Base-by-base conservation (phyloP, 2,113 vertebrate species). In the Alaudala cheleensis region DNA sequence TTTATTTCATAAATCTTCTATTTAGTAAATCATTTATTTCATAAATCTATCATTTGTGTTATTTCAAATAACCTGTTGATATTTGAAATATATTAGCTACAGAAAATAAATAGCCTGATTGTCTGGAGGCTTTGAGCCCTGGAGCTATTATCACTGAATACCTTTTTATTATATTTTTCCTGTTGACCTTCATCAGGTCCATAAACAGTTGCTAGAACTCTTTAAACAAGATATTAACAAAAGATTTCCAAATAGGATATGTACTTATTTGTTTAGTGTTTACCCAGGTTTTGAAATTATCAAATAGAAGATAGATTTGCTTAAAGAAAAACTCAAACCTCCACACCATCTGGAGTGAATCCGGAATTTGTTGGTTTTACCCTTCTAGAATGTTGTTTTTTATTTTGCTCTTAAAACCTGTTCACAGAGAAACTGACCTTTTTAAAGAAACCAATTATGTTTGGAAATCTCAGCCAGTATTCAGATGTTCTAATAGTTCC, bases 281-380 rank as follows among this genome's bases (percentile, higher is more conserved):
- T 95, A 85, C 64, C 15, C 56, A 51, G 22, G 22, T 66, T 95
- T 86, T 90, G 56, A 78, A 81, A 73, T 86, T 44, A 45, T 53
- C 24, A 73, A 74, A 62, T 81, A 37, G 49, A 90, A 88, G 64
- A 77, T 54, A 62, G 47, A 62, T 66, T 56, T 85, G 67, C 89
- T 91, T 82, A 58, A 90, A 93, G 62, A 83, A 79, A 88, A 90
- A n/a, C 14, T 40, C 29, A 81, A 92, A 50, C 96, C 86, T 54
- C 80, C 92, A 92, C 51, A 92, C 96, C 91, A 92, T 94, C 92
- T 96, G 95, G 54, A 83, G 61, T 1, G 5, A 70, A 83, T 76
- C 25, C 3, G n/a, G 47, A 87, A 86, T 86, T 96, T 83, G 23
- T 73, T 1, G 4, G 34, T 67, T 96, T 90, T 77, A 58, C 31